Base-by-base conservation (phyloP, 2,113 vertebrate species). In the Myxocyprinus asiaticus region DNA sequence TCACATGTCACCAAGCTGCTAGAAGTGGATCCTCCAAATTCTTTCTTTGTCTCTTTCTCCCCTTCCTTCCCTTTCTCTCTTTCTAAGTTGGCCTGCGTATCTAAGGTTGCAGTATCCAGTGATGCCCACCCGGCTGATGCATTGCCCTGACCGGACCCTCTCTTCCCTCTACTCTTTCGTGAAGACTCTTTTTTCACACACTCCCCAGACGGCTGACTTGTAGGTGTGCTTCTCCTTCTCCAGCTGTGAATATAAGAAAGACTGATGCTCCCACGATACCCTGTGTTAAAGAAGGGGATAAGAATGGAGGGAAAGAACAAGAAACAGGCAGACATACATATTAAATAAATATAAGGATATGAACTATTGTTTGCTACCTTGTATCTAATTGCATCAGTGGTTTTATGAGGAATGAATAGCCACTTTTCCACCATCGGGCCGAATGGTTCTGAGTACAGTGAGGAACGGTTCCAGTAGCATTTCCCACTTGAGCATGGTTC, bases 221-320 rank as follows among this genome's bases (percentile, higher is more conserved):
- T 75, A n/a, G 75, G 8, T 15, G 75, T 72, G 61, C 82, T 82
- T 62, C 48, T 81, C 55, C 62, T 51, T 22, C 75, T 78, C 82
- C 84, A 86, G 63, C 82, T 86, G 44, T 81, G 68, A 17, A 68
- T 73, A 61, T 80, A 82, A 8, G 82, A 81, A 2, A 85, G 79
- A 58, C 67, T 78, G 15, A 82, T 6, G 65, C 85, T 84, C 62
- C 82, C 59, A 8, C 55, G 70, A 15, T 76, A 14, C 8, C 70
- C 83, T 81, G 59, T 14, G 56, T 11, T 48, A 6, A 56, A 64
- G 50, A 33, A 33, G 22, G 6, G 2, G 2, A 58, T 15, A 58
- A 15, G 7, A 6, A 58, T 58, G 14, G 55, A n/a, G 14, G 55
- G 5, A 58, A 58, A 58, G 22, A 6, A 8, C 12, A 11, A 67